Evolutionary conservation across 2,888 invertebrate genomes (phyloP).

Genomic region (Aphrophora alni): DNA sequence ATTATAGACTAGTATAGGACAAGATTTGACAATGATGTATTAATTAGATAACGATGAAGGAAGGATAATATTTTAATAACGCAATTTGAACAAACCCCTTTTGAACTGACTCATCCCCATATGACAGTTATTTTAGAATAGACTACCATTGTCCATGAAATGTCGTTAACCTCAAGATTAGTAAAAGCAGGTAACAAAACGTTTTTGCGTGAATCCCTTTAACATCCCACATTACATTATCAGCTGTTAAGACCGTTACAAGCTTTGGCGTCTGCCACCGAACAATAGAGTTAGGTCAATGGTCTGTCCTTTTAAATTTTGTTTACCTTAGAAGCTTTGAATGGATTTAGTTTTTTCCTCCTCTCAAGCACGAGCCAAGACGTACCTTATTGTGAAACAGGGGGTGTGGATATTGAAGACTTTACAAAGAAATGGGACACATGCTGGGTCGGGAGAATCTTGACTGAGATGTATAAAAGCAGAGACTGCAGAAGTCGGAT

Average conservation of each 20-base stretch:
- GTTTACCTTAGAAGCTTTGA: not conserved
- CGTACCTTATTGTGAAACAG: not conserved
- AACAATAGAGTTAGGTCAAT: not conserved
- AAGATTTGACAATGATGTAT: no score
- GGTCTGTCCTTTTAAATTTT: constrained; percentile 1
- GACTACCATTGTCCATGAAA: not conserved
- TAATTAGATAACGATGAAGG: no score
- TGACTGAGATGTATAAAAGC: not conserved
- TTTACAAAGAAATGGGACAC: not conserved
- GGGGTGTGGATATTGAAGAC: not conserved
- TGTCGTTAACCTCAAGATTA: not conserved
- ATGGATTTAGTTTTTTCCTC: not conserved
- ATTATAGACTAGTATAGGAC: no score
- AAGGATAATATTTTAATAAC: no score
- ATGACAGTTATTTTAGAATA: not conserved
- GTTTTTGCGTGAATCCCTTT: not conserved
- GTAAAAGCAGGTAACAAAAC: not conserved
- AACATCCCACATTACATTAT: not conserved
- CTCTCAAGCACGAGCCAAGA: not conserved
- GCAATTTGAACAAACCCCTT: no score
- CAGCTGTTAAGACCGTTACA: not conserved
- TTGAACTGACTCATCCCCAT: not conserved
- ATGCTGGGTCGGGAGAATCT: not conserved
- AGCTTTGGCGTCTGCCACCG: not conserved
- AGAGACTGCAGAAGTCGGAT: not conserved